phyloP scores from a whole-genome alignment of 2,888 invertebrate species.

The Hyalella azteca region DNA sequence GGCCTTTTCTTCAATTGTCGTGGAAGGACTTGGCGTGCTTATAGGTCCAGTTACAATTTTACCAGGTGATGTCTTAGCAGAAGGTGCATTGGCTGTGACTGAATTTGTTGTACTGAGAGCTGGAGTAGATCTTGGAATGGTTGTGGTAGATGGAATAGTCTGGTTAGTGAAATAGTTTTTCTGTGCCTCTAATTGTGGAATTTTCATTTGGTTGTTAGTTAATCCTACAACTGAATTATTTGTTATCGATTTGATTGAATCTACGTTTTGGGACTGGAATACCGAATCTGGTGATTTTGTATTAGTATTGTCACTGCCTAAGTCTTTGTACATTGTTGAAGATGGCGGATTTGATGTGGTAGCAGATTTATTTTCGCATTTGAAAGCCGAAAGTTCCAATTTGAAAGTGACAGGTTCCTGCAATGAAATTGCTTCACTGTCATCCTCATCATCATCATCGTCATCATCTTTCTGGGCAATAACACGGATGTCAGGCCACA shows the following conservation, averaged over 20 bases:
- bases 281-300: too few relatives aligned
- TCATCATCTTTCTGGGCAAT: slow-evolving; percentile 44
- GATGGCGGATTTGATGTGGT: not conserved
- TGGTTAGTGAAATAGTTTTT: not conserved
- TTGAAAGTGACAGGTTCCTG: slow-evolving; percentile 31
- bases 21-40: too few relatives aligned
- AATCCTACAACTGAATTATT: not conserved
- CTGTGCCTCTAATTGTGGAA: not conserved
- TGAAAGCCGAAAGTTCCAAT: slow-evolving; percentile 28
- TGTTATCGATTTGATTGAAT: not conserved
- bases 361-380: not conserved
- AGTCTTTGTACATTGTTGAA: too few relatives aligned
- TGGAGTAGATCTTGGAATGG: slow-evolving; percentile 2
- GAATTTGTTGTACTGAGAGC: not conserved
- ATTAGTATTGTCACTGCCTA: not conserved
- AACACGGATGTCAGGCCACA: slow-evolving; percentile 56
- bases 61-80: too few relatives aligned
- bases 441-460: slow-evolving; percentile 21
- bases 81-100: not conserved
- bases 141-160: slow-evolving; percentile 15
- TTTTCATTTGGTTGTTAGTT: not conserved
- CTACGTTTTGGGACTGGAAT: not conserved
- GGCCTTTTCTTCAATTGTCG: too few relatives aligned
- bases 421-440: slow-evolving; percentile 24
- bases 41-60: too few relatives aligned